A percentile compares a stretch with the other conserved stretches of the same genome.
Conservation (phyloP, 2,113 vertebrate genomes). For the Ciconia maguari region DNA sequence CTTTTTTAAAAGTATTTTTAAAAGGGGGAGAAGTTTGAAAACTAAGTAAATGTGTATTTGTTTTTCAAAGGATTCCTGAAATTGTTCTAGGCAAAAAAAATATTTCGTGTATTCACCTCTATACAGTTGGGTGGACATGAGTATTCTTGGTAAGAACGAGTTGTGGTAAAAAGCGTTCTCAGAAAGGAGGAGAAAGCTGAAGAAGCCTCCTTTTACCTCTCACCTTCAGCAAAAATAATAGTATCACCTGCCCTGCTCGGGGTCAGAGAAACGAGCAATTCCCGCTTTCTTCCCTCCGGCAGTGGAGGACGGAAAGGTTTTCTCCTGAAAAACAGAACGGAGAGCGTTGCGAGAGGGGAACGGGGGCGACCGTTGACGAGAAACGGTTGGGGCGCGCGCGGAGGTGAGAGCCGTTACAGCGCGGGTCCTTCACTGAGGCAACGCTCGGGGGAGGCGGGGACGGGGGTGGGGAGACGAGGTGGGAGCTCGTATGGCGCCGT, state of each 20-base stretch:
- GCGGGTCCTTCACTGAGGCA: rapidly evolving
- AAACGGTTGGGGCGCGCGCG: neutral
- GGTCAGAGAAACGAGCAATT: neutral
- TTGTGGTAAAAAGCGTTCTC: neutral
- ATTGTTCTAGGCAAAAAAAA: neutral
- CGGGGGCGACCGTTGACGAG: neutral
- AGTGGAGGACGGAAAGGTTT: neutral
- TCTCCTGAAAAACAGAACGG: neutral
- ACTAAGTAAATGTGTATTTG: neutral
- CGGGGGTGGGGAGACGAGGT: neutral
- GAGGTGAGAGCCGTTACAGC: neutral
- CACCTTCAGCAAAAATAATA: neutral
- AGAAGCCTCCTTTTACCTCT: neutral
- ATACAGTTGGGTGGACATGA: neutral
- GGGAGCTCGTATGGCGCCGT: rapidly evolving
- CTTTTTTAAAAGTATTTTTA: constrained; percentile 33
- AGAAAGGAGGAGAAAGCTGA: neutral
- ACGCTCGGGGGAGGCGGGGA: neutral
- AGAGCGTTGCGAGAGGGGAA: neutral
- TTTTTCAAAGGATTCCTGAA: neutral
- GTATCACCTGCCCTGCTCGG: neutral
- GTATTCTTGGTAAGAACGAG: neutral
- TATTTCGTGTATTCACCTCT: neutral
- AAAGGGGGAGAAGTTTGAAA: constrained; percentile 23
- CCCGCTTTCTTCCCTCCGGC: neutral